phyloP scores from a whole-genome alignment of 2,888 invertebrate genomes.

The Troglohyphantes excavatus region DNA sequence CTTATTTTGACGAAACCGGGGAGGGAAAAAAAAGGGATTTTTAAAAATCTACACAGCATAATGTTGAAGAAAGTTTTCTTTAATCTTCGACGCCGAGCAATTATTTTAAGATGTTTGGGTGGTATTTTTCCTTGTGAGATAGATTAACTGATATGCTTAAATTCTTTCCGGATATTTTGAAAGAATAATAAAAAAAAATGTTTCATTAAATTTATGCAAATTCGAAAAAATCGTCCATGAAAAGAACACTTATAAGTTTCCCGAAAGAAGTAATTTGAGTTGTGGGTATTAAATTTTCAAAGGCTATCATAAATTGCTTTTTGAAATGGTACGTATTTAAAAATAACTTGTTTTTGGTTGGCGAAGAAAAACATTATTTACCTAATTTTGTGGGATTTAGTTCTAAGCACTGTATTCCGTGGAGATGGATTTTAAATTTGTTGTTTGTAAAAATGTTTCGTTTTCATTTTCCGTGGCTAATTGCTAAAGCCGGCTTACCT shows the following conservation, averaged over 20 bases:
- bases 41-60: constrained; percentile 2
- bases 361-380: not conserved
- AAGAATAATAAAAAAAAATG: not conserved
- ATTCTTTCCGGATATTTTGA: not conserved
- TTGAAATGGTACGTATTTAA: not conserved
- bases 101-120: constrained; percentile 24
- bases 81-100: constrained; percentile 9
- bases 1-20: not conserved
- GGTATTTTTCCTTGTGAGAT: not conserved
- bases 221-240: constrained; percentile 6
- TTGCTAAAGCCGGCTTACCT: too few relatives aligned
- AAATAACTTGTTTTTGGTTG: not conserved
- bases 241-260: not conserved
- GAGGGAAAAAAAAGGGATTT: not conserved
- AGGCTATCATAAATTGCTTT: not conserved
- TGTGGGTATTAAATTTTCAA: not conserved
- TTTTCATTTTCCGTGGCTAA: too few relatives aligned
- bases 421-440: too few relatives aligned
- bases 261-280: constrained; percentile 5
- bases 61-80: constrained; percentile 22
- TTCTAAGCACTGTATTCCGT: too few relatives aligned
- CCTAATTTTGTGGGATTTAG: not conserved
- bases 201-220: constrained; percentile 25
- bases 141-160: constrained; percentile 31
- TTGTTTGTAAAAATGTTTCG: too few relatives aligned